Conservation (phyloP, 2,888 invertebrate species). For the Amphipyra tragopoginis region DNA sequence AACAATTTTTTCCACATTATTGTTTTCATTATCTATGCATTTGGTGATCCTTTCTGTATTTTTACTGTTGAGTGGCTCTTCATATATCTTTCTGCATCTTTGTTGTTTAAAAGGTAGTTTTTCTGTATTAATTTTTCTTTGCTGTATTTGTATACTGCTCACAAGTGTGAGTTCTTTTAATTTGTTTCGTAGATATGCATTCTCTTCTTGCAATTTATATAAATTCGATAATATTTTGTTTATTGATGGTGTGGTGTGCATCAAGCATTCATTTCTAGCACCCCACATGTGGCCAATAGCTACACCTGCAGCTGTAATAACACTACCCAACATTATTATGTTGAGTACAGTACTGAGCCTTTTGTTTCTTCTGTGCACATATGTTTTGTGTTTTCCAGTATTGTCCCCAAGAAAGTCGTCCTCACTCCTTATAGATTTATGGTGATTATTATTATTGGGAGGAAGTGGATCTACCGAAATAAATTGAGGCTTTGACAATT, state of each 20-base stretch:
- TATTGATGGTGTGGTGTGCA: conserved; percentile 78
- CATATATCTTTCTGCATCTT: conserved; percentile 83
- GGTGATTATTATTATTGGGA: conserved; percentile 62
- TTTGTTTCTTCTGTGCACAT: conserved; percentile 86
- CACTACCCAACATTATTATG: conserved; percentile 85
- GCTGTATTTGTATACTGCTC: conserved; percentile 69
- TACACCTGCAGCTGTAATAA: conserved; percentile 86
- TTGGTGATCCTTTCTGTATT: conserved; percentile 74
- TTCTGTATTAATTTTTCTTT: conserved; percentile 66
- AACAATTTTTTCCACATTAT: conserved; percentile 58
- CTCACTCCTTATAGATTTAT: conserved; percentile 70
- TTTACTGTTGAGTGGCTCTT: conserved; percentile 78
- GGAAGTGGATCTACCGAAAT: conserved; percentile 63
- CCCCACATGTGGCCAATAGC: conserved; percentile 89
- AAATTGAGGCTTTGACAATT: conserved; percentile 62
- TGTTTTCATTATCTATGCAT: conserved; percentile 75
- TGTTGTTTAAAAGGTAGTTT: conserved; percentile 70
- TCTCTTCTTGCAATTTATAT: conserved; percentile 87
- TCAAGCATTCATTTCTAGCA: conserved; percentile 81
- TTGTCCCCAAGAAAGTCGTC: conserved; percentile 77
- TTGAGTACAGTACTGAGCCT: conserved; percentile 85
- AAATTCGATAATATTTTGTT: conserved; percentile 86
- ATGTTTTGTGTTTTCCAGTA: conserved; percentile 81
- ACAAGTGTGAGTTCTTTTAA: conserved; percentile 78
- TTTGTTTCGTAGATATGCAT: conserved; percentile 81